Percentiles rank a stretch among this genome's conserved stretches.
Evolutionary conservation across 92 coral and sea anemone species (phyloP).

Genomic region (Porites cylindrica): DNA sequence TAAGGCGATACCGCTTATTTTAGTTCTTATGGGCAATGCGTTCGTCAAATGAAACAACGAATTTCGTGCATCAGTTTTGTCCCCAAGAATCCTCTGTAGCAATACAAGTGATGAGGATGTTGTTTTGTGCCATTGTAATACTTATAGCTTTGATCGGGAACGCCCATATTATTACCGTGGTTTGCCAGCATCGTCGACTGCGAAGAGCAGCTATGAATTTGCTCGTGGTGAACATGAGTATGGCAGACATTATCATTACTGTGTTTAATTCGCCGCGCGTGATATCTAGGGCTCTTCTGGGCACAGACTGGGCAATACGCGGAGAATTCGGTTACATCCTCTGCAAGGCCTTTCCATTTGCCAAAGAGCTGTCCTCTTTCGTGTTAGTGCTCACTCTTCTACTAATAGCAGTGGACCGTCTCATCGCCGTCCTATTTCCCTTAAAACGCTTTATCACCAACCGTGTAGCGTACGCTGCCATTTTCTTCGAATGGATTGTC

Average conservation of each 20-base stretch:
- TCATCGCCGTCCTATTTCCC: slow-evolving; percentile 71
- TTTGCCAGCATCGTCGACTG: slow-evolving; percentile 57
- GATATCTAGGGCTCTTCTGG: slow-evolving; percentile 45
- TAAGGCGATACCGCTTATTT: too few species aligned
- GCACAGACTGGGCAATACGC: slow-evolving; percentile 49
- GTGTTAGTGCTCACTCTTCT: slow-evolving; percentile 68
- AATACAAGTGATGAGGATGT: slow-evolving; percentile 27
- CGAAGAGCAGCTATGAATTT: slow-evolving; percentile 71
- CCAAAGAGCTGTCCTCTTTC: slow-evolving; percentile 76
- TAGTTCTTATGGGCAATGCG: background rate
- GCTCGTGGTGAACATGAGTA: slow-evolving; percentile 73
- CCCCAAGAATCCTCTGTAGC: slow-evolving; percentile 8
- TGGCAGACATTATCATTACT: slow-evolving; percentile 75
- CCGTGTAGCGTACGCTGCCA: slow-evolving; percentile 33
- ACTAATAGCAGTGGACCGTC: slow-evolving; percentile 67
- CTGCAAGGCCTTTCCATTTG: slow-evolving; percentile 70
- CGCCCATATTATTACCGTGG: slow-evolving; percentile 67
- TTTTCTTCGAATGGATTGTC: slow-evolving; percentile 63
- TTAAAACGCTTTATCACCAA: slow-evolving; percentile 59
- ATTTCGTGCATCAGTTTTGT: slow-evolving; percentile 20
- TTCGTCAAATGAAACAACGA: slow-evolving; percentile 5
- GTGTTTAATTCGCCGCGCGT: slow-evolving; percentile 74
- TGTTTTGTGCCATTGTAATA: slow-evolving; percentile 52
- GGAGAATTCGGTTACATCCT: slow-evolving; percentile 64
- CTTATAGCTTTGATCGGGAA: slow-evolving; percentile 70